These are phyloP conservation scores for Benitochromis conjunctus DNA, from an alignment of 2,113 vertebrate genomes.

Conservation along the genomic window DNA sequence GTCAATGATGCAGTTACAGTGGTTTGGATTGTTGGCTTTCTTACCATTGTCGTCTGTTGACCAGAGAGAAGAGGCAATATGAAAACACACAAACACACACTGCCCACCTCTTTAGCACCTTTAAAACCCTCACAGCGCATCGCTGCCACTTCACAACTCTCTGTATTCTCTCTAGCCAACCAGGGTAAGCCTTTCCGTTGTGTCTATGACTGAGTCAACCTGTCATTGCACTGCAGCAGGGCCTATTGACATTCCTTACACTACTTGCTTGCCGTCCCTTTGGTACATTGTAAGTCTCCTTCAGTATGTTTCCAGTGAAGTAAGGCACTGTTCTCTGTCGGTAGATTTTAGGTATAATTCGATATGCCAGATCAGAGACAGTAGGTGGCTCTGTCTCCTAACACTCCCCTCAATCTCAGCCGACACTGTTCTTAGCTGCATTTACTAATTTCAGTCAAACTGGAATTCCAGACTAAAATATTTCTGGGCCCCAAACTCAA, in stretches of 20 bases:
- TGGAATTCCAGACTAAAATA: background rate
- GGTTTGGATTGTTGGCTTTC: slow-evolving; percentile 97
- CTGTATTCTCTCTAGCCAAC: slow-evolving; percentile 9
- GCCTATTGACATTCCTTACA: slow-evolving; percentile 54
- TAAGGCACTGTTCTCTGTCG: background rate
- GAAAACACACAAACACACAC: background rate
- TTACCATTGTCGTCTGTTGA: slow-evolving; percentile 89
- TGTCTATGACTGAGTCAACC: slow-evolving; percentile 31
- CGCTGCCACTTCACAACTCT: slow-evolving; percentile 2
- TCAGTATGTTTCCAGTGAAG: slow-evolving; percentile 28
- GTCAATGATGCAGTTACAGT: slow-evolving; percentile 99
- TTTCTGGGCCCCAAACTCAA: background rate
- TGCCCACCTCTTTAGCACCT: background rate
- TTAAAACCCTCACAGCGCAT: background rate
- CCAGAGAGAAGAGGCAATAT: background rate
- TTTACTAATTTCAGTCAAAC: background rate
- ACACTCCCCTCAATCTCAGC: background rate
- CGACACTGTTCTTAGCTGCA: background rate
- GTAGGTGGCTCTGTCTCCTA: background rate
- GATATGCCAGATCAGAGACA: background rate
- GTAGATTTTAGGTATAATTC: background rate
- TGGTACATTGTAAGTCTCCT: slow-evolving; percentile 43
- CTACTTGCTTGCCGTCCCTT: slow-evolving; percentile 20
- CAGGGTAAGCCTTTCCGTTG: background rate
- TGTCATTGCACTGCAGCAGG: slow-evolving; percentile 31